A percentile compares a stretch with the other conserved stretches of the same genome.
Evolutionary conservation across 2,888 invertebrate genomes (phyloP).

Genomic region (Andrena dorsata): DNA sequence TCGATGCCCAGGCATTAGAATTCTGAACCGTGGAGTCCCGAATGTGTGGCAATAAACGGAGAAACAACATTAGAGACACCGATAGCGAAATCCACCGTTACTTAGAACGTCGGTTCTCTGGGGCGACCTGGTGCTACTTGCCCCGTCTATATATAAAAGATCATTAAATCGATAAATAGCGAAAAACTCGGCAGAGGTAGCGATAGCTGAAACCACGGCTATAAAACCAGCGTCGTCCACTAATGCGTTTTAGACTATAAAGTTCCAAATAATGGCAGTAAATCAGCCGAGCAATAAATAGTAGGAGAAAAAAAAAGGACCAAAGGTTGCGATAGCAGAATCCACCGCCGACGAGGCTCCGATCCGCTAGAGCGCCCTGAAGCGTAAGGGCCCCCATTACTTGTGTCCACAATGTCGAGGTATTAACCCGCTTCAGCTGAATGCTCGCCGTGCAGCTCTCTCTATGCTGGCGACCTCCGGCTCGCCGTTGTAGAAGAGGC

Average conservation of each 20-base stretch:
- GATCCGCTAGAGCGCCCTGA: conserved; percentile 71
- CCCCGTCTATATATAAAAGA: conserved; percentile 1
- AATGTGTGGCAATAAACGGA: conserved; percentile 39
- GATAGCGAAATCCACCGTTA: conserved; percentile 36
- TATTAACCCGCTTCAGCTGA: conserved; percentile 81
- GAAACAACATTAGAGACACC: conserved; percentile 30
- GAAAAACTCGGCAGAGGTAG: background rate
- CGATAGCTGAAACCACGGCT: conserved; percentile 53
- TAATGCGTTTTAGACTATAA: conserved; percentile 53
- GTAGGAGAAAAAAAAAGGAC: conserved; percentile 17
- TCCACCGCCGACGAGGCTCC: conserved; percentile 44
- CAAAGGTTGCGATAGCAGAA: conserved; percentile 62
- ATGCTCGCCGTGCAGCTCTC: conserved; percentile 69
- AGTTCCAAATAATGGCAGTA: conserved; percentile 55
- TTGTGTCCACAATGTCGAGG: conserved; percentile 83
- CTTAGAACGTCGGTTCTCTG: background rate
- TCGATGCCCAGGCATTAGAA: background rate
- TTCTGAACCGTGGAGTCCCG: background rate
- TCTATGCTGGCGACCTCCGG: conserved; percentile 51
- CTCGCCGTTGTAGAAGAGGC: conserved; percentile 62
- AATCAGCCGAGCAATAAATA: conserved; percentile 56
- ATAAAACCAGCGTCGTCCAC: conserved; percentile 35
- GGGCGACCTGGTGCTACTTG: conserved; percentile 1
- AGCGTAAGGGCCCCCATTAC: conserved; percentile 79
- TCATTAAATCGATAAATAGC: conserved; percentile 48